phyloP scores from a whole-genome alignment of 2,113 vertebrate genomes.

The Channa argus region DNA sequence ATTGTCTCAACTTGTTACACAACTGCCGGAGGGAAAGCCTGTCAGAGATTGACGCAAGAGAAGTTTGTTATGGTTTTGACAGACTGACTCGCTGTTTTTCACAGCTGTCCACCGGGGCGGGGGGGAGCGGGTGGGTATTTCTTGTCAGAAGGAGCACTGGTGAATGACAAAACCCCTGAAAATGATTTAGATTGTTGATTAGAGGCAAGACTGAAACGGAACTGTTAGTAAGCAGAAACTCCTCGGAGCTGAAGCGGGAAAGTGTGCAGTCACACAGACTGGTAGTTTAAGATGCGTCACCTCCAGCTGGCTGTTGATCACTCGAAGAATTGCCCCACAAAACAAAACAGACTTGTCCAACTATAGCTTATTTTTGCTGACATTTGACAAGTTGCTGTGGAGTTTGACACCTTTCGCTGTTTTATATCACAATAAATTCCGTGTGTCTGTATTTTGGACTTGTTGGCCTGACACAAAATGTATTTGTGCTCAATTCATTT shows the following conservation, averaged over 20 bases:
- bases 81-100: conserved; percentile 66
- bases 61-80: conserved; percentile 74
- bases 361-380: neutral
- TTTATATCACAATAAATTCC: no score
- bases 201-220: conserved; percentile 13
- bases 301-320: conserved; percentile 11
- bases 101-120: conserved; percentile 56
- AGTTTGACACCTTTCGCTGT: no score
- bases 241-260: neutral
- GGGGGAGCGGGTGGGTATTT: conserved; percentile 9
- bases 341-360: neutral
- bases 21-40: conserved; percentile 62
- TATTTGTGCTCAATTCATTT: no score
- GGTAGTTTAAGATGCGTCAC: neutral
- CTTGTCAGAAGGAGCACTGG: conserved; percentile 27
- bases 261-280: neutral
- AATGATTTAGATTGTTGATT: conserved; percentile 22
- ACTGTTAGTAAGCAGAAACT: neutral
- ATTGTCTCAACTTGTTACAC: conserved; percentile 73
- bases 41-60: conserved; percentile 63
- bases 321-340: neutral
- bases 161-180: conserved; percentile 30
- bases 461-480: no score
- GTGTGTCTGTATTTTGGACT: no score
- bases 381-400: neutral